A percentile compares a stretch with the other conserved stretches of the same genome.
phyloP scores from a whole-genome alignment of 2,113 vertebrate genomes.

The Daubentonia madagascariensis region DNA sequence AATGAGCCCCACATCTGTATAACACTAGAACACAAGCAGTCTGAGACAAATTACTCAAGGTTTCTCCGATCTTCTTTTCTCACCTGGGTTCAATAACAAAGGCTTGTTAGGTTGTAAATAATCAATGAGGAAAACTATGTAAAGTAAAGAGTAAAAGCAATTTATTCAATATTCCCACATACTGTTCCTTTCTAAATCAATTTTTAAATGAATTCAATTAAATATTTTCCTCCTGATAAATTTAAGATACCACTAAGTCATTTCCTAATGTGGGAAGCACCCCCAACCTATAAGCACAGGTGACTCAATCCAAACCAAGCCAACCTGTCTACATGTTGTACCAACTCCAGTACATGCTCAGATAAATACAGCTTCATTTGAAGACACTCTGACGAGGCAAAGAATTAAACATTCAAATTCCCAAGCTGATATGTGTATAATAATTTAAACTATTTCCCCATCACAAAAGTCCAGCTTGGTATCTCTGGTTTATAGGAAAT shows the following conservation, averaged over 20 bases:
- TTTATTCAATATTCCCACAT: neutral
- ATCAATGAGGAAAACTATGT: neutral
- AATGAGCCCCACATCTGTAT: neutral
- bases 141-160: slow-evolving; percentile 7
- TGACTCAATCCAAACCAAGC: neutral
- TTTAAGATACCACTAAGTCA: neutral
- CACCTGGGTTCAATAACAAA: neutral
- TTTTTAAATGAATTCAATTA: neutral
- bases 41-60: neutral
- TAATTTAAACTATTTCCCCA: neutral
- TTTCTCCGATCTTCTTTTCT: neutral
- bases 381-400: neutral
- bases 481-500: neutral
- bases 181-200: neutral
- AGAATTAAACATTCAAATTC: neutral
- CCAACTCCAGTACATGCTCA: neutral
- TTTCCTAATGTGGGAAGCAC: neutral
- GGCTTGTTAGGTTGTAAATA: neutral
- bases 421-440: neutral
- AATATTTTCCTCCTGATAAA: neutral
- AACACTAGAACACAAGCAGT: neutral
- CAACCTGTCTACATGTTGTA: neutral
- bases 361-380: neutral
- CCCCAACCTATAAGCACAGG: neutral
- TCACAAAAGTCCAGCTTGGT: neutral